Base-by-base conservation (phyloP, 1,140 invertebrate genomes). In the Dendrolimus punctatus region DNA sequence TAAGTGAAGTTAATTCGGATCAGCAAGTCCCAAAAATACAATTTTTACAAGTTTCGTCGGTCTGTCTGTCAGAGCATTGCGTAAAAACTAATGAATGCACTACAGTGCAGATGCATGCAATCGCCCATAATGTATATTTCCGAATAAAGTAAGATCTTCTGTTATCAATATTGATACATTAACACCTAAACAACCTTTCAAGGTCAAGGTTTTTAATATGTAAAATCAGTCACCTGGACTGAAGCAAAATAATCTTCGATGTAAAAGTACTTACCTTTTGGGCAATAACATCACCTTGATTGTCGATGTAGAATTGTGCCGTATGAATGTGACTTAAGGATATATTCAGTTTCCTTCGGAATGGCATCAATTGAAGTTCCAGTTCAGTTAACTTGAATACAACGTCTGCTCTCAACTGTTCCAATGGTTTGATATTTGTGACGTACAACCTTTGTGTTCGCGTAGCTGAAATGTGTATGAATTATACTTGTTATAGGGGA, bases 371-470 rank as follows among this genome's bases (percentile, higher is more conserved):
- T 62, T 94, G 90, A 9, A 95, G 80, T 60, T 95, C 93, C 10
- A 95, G 66, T 9, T 91, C 90, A 0, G 93, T 93, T 58, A 95
- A 71, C 69, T 93, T 92, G 76, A 93, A 95, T 0, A 94, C 88
- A 45, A 95, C 84, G 46, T 92, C 90, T 45, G 93, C 91, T 71
- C 92, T 88, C 41, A 91, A 71, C 60, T 91, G 89, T 77, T 93
- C 92, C 50, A 95, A 73, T 9, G 91, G 91, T 64, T 93, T 91
- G 9, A 95, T 83, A 58, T 91, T 90, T 8, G 84, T 88, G 5
- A 85, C 71, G 49, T 92, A 87, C 7, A 95, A 69, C 56, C 91
- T 90, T 63, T 92, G 88, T 51, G 92, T 91, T 57, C 90, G 88
- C 46, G 89, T 82, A 1, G 90, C 90, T 88, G 60, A 50, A 76